These are phyloP conservation scores for Heterochromis multidens DNA, from an alignment of 2,113 vertebrate genomes.

Conservation along the genomic window DNA sequence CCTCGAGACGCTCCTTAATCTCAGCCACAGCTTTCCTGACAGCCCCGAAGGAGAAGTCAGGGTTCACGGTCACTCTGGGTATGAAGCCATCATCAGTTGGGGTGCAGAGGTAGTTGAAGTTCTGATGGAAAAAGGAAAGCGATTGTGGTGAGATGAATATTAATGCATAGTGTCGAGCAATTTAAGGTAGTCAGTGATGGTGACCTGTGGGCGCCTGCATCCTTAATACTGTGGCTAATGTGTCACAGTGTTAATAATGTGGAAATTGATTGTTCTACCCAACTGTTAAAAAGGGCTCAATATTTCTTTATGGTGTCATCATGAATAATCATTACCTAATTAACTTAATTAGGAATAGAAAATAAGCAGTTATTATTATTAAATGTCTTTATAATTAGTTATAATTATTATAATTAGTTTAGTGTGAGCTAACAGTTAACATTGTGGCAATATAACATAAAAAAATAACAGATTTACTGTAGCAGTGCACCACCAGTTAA, in stretches of 20 bases:
- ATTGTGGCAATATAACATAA: no score
- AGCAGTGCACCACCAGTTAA: no score
- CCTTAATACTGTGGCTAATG: background rate
- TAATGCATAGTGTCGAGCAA: background rate
- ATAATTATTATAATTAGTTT: background rate
- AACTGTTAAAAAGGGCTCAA: background rate
- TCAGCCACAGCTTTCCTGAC: constrained; percentile 79
- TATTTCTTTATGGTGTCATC: background rate
- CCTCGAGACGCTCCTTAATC: constrained; percentile 78
- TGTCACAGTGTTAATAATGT: background rate
- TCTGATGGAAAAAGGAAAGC: constrained; percentile 48
- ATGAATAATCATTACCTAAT: background rate
- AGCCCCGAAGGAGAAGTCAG: constrained; percentile 76
- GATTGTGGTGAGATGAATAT: no score
- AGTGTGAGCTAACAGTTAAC: background rate
- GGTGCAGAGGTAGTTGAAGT: constrained; percentile 82
- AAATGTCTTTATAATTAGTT: no score
- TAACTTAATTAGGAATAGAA: background rate
- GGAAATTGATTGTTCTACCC: background rate
- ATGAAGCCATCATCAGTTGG: constrained; percentile 79
- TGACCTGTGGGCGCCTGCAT: background rate
- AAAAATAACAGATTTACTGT: no score
- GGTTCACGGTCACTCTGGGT: constrained; percentile 76
- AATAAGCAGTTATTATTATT: background rate
- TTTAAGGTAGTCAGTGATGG: background rate